Conservation (phyloP, 2,888 invertebrate genomes). For the Synergus umbraculus region DNA sequence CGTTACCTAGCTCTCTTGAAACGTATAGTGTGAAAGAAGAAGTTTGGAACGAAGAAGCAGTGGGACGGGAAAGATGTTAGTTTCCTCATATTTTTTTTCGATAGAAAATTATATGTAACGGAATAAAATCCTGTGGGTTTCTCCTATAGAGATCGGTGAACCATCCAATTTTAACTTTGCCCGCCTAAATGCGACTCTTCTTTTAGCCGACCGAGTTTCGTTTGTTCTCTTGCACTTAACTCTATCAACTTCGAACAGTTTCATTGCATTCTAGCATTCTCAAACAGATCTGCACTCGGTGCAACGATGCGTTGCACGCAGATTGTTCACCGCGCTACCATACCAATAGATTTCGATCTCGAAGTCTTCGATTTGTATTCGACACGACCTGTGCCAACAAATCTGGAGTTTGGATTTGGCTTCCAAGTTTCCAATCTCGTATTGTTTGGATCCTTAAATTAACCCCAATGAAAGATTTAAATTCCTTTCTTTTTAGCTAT, state of each 20-base stretch:
- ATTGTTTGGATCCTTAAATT: background rate
- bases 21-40: constrained; percentile 25
- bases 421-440: background rate
- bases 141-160: constrained; percentile 44
- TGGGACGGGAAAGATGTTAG: constrained; percentile 18
- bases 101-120: background rate
- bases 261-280: constrained; percentile 56
- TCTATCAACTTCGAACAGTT: constrained; percentile 47
- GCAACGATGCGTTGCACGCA: constrained; percentile 36
- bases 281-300: background rate
- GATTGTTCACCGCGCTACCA: constrained; percentile 9
- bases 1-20: constrained; percentile 39
- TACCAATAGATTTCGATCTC: constrained; percentile 36
- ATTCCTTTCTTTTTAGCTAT: too few relatives aligned
- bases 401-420: background rate
- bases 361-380: constrained; percentile 12
- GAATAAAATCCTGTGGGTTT: constrained; percentile 8
- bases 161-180: constrained; percentile 58
- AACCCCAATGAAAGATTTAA: background rate
- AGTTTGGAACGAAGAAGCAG: background rate
- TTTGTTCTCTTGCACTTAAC: constrained; percentile 54
- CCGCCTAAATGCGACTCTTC: constrained; percentile 51
- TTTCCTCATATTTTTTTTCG: background rate
- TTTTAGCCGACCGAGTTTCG: constrained; percentile 68
- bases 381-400: constrained; percentile 22